Evolutionary conservation across 2,113 vertebrate species (phyloP).

Genomic region (Cygnus buccinator): DNA sequence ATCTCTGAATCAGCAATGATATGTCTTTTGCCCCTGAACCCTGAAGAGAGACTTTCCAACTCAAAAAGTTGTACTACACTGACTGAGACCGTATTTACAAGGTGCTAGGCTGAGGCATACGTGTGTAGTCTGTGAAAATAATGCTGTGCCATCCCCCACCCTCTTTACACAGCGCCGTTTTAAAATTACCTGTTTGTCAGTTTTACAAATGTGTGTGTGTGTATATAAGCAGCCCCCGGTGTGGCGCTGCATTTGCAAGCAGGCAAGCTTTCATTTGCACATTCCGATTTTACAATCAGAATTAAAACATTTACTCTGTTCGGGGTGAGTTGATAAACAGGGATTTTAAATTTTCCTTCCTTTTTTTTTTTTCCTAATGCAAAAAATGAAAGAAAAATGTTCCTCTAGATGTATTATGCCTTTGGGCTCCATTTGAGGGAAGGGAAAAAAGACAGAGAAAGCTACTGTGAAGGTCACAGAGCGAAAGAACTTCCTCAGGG

Average conservation of each 20-base stretch:
- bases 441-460: slow-evolving; percentile 80
- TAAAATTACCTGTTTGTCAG: slow-evolving; percentile 41
- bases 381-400: slow-evolving; percentile 81
- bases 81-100: background rate
- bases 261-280: background rate
- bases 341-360: slow-evolving; percentile 49
- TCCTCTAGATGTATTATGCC: slow-evolving; percentile 80
- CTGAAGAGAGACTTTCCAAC: slow-evolving; percentile 25
- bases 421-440: slow-evolving; percentile 81
- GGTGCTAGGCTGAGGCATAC: background rate
- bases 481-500: slow-evolving; percentile 99
- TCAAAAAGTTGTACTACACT: slow-evolving; percentile 13
- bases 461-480: slow-evolving; percentile 97
- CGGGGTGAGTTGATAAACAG: slow-evolving; percentile 72
- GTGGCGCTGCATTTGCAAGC: background rate
- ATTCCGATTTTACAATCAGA: slow-evolving; percentile 49
- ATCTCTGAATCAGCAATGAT: slow-evolving; percentile 55
- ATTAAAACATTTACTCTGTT: slow-evolving; percentile 72
- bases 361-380: slow-evolving; percentile 49
- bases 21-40: slow-evolving; percentile 32
- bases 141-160: background rate
- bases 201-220: slow-evolving; percentile 35
- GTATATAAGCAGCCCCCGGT: slow-evolving; percentile 9
- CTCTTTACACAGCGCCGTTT: background rate
- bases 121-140: background rate